Percentiles rank a stretch among this genome's conserved stretches.
Conservation (phyloP, 2,888 invertebrate species). For the Schizaphis graminum region DNA sequence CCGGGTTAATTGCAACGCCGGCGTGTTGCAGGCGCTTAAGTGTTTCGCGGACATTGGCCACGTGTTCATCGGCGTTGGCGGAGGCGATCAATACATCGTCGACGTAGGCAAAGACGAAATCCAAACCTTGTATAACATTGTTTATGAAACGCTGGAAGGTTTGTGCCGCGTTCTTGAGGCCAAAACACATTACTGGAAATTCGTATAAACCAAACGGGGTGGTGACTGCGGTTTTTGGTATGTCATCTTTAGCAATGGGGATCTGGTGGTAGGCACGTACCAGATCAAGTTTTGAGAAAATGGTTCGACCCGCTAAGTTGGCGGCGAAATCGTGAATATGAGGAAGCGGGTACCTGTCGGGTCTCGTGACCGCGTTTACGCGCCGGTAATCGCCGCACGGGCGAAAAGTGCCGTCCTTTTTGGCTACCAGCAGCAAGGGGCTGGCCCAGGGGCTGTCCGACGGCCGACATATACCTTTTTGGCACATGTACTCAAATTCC, state of each 20-base stretch:
- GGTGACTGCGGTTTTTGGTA: slow-evolving; percentile 69
- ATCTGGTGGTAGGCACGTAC: too few relatives aligned
- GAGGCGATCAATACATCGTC: slow-evolving; percentile 40
- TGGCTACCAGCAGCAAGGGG: slow-evolving; percentile 25
- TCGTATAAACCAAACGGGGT: slow-evolving; percentile 68
- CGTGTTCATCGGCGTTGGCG: too few relatives aligned
- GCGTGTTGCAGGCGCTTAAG: too few relatives aligned
- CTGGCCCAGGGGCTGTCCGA: slow-evolving; percentile 40
- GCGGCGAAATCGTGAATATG: slow-evolving; percentile 64
- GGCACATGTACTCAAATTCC: not conserved
- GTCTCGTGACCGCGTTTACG: slow-evolving; percentile 34
- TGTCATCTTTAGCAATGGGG: slow-evolving; percentile 68
- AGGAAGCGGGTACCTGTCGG: slow-evolving; percentile 53
- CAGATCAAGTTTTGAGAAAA: slow-evolving; percentile 67
- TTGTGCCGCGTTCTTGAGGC: slow-evolving; percentile 68
- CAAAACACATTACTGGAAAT: slow-evolving; percentile 66
- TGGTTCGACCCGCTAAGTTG: slow-evolving; percentile 45
- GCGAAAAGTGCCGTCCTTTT: too few relatives aligned
- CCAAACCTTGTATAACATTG: too few relatives aligned
- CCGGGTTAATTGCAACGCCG: too few relatives aligned
- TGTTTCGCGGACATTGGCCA: too few relatives aligned
- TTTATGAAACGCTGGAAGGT: slow-evolving; percentile 32
- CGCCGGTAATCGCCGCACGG: too few relatives aligned
- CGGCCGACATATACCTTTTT: not conserved
- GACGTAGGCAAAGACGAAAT: not conserved